Conservation (phyloP, 2,113 vertebrate species). For the Pedionomus torquatus region DNA sequence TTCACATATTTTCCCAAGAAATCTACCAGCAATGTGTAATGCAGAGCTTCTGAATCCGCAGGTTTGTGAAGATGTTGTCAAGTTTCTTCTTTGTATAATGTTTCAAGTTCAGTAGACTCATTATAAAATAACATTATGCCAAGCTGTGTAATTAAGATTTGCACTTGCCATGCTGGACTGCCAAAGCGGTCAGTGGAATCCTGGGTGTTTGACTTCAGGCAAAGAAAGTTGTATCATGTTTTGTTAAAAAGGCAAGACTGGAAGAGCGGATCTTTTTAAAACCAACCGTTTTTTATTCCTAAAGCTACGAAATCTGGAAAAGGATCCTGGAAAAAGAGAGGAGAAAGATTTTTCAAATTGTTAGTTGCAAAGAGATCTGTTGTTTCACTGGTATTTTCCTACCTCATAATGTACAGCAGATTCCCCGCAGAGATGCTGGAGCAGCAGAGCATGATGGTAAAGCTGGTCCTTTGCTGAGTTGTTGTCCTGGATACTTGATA, state of each 20-base stretch:
- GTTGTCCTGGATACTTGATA: neutral
- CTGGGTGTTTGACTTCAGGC: neutral
- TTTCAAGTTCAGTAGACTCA: neutral
- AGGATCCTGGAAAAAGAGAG: slow-evolving; percentile 27
- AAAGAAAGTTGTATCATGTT: neutral
- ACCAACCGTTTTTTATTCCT: neutral
- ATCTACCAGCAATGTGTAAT: neutral
- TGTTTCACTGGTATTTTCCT: neutral
- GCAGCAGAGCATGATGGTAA: neutral
- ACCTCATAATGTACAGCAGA: neutral
- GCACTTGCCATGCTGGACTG: neutral
- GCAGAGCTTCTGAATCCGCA: neutral
- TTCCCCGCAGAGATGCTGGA: neutral
- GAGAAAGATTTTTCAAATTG: neutral
- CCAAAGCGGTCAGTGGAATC: neutral
- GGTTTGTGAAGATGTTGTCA: neutral
- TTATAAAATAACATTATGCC: neutral
- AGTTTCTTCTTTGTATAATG: neutral
- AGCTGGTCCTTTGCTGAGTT: neutral
- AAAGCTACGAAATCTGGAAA: neutral
- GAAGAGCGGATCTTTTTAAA: neutral
- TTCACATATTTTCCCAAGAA: neutral
- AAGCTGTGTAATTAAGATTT: neutral
- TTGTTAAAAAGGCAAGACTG: neutral
- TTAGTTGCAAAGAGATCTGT: neutral